Base-by-base conservation (phyloP, 2,888 invertebrate genomes). In the Coenonympha glycerion region DNA sequence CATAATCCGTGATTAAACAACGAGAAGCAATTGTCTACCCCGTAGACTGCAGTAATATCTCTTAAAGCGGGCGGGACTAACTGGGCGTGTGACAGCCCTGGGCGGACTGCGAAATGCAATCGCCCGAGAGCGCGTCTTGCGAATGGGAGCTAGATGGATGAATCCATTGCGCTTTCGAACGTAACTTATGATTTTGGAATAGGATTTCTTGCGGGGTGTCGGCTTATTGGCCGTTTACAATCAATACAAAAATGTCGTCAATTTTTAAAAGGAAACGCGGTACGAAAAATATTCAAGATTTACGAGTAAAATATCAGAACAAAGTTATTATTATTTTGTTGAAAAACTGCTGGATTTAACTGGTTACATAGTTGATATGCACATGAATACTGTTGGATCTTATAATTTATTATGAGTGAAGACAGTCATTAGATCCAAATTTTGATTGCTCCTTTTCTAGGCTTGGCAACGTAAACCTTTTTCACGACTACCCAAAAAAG, bases 31-130 rank as follows among this genome's bases (percentile, higher is more conserved):
- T 21, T 42, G 42, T 42, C 19, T 30, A 13, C 13, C 11, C 8
- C 21, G 13, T 37, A 37, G 22, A 21, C 22, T 30, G 30, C 44
- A 48, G 49, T 47, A 45, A 47, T 48, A 50, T 50, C 39, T 47
- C 46, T 48, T 39, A 52, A 49, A 46, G 41, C 42, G 26, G 30
- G 11, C 49, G 49, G 31, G 34, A 49, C 28, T 33, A 58, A 53
- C 39, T 34, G 47, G 47, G 40, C 52, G 45, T 50, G 34, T 54
- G 57, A 54, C 59, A 57, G 47, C 49, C 49, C 53, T 53, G 34
- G 18, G 33, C 37, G 52, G 49, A 54, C 58, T 53, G 48, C 51
- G 52, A 58, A 59, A 63, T 64, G 64, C 65, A 68, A 69, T 69
- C 63, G 62, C 50, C 56, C 65, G 61, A 65, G 59, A 64, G 64